These are phyloP conservation scores for Urocolius indicus DNA, from an alignment of 2,113 vertebrate species.

Conservation along the genomic window DNA sequence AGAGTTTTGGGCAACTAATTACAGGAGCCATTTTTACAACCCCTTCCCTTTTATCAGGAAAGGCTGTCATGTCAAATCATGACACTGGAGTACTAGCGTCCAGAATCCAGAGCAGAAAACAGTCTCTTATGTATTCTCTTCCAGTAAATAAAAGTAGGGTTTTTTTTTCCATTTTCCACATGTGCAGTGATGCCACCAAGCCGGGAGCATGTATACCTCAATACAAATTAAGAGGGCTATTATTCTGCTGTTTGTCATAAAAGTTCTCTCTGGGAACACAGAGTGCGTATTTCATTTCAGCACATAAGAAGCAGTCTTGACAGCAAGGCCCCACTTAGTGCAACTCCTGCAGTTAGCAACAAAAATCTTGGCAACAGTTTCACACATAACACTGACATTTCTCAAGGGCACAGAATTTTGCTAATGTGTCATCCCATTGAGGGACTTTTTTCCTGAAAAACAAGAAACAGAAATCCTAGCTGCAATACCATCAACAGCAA, in stretches of 20 bases:
- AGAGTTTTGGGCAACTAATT: too few species aligned
- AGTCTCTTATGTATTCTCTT: background rate
- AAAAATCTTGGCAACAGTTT: background rate
- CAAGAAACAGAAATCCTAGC: background rate
- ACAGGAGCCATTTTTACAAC: too few species aligned
- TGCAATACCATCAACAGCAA: background rate
- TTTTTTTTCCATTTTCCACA: conserved; percentile 38
- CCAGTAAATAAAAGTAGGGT: background rate
- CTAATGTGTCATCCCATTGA: background rate
- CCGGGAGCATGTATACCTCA: background rate
- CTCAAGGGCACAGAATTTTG: background rate
- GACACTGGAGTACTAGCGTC: background rate
- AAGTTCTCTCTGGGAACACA: background rate
- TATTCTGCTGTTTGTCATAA: conserved; percentile 23
- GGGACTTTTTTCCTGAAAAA: background rate
- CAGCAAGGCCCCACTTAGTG: background rate
- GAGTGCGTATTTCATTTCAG: background rate
- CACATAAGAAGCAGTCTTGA: background rate
- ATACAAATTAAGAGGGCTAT: background rate
- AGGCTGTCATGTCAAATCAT: too few species aligned
- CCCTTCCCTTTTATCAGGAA: too few species aligned
- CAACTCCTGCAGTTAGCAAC: background rate
- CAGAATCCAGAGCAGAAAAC: background rate
- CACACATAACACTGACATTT: background rate
- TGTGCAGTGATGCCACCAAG: background rate